phyloP scores from a whole-genome alignment of 92 coral and sea anemone species.

The Actinernus sp. region DNA sequence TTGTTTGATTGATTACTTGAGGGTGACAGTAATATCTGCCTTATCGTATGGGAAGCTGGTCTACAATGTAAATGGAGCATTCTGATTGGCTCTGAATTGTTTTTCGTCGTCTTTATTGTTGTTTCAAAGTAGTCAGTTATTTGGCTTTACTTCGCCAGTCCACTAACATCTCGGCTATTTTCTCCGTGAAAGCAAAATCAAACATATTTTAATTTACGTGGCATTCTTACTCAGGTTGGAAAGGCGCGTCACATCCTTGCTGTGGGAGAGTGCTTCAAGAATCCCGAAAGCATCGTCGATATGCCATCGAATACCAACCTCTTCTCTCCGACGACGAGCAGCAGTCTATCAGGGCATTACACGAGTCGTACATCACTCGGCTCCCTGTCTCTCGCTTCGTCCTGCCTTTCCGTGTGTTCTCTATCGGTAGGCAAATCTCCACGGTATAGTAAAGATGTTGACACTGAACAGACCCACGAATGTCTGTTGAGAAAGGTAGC shows the following conservation, averaged over 20 bases:
- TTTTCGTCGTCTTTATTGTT: too few relatives aligned
- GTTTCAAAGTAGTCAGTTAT: too few relatives aligned
- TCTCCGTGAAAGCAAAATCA: too few relatives aligned
- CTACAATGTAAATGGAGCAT: too few relatives aligned
- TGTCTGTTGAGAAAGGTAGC: slow-evolving; percentile 75
- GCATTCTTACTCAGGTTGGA: slow-evolving; percentile 65
- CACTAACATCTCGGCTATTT: too few relatives aligned
- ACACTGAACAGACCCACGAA: slow-evolving; percentile 75
- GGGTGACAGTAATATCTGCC: too few relatives aligned
- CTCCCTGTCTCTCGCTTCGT: slow-evolving; percentile 71
- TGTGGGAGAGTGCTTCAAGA: slow-evolving; percentile 75
- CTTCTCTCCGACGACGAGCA: slow-evolving; percentile 61
- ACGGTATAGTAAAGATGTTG: slow-evolving; percentile 53
- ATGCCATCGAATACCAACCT: slow-evolving; percentile 58
- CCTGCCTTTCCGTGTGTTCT: slow-evolving; percentile 83
- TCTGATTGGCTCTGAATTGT: too few relatives aligned
- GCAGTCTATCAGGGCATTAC: slow-evolving; percentile 55
- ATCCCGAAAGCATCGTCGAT: slow-evolving; percentile 62
- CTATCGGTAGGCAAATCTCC: slow-evolving; percentile 85
- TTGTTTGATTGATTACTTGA: too few relatives aligned
- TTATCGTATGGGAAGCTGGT: too few relatives aligned
- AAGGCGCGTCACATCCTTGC: slow-evolving; percentile 91
- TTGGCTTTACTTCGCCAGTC: too few relatives aligned
- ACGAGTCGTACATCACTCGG: slow-evolving; percentile 69
- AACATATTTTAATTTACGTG: background rate